Evolutionary conservation across 2,797 vertebrate genomes (phyloP), one percentile per base, ranked within the genome.

Genomic region (Champsocephalus gunnari): DNA sequence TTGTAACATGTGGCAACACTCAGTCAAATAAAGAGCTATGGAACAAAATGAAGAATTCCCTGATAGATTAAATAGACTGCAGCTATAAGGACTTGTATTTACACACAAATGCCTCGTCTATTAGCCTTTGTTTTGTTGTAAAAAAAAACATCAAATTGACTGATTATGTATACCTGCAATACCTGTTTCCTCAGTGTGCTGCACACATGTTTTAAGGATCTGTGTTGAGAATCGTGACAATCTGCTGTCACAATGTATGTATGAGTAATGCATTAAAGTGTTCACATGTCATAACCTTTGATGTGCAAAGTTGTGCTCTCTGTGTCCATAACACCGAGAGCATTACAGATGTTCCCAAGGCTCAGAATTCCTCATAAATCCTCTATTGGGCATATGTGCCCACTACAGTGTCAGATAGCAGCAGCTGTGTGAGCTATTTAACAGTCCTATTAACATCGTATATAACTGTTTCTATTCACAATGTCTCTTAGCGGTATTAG

Each of bases 401-500:
- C 62, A 58, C 45, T 86, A 69, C 48, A 49, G 32, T 83, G 70
- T 79, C 73, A 71, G 75, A 68, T 14, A 73, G 47, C 41, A 87
- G 65, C 43, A 73, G 77, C 73, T 69, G 58, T 69, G 66, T 50
- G 67, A 86, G 66, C 76, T 75, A 70, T 84, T 86, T 81, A 59
- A 79, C 70, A 83, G 71, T 83, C 74, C 69, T 68, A 64, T 66
- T 81, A 48, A 88, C 78, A 79, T 28, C 1, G 21, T 76, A 72
- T 85, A 51, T 76, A 86, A 88, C 67, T 51, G 57, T 71, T 82
- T 81, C 65, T 44, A 74, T 87, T 88, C 84, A 84, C 83, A 85
- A 66, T 87, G 87, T 87, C 71, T 87, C 70, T 87, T 80, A 81
- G 79, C 13, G 12, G 84, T 80, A 86, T 91, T 82, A 83, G 82